A percentile compares a stretch with the other conserved stretches of the same genome.
phyloP scores from a whole-genome alignment of 1,140 invertebrate species.

The Diachasmimorpha longicaudata region DNA sequence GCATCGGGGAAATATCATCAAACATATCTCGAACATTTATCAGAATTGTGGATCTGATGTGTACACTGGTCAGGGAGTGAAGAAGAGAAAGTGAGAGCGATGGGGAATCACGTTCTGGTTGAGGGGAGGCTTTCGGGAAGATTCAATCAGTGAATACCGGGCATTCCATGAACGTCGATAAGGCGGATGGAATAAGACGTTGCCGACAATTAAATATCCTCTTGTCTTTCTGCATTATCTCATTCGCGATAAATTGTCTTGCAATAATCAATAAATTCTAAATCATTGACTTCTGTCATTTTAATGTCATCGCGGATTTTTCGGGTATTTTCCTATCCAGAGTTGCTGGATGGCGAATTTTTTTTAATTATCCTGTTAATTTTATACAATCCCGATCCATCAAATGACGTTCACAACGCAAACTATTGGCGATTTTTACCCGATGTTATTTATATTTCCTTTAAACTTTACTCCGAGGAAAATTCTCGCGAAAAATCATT shows the following conservation, averaged over 20 bases:
- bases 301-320: no score
- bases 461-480: no score
- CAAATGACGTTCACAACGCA: no score
- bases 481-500: no score
- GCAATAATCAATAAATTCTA: background rate
- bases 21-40: conserved; percentile 59
- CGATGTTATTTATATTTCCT: no score
- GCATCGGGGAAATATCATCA: conserved; percentile 55
- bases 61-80: conserved; percentile 10
- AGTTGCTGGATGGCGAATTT: no score
- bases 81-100: conserved; percentile 22
- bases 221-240: background rate
- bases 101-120: conserved; percentile 17
- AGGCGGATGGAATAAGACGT: conserved; percentile 53
- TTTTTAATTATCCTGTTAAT: no score
- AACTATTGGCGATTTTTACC: no score
- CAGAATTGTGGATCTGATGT: conserved; percentile 37
- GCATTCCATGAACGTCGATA: conserved; percentile 56
- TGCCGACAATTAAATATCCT: conserved; percentile 44
- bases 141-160: conserved; percentile 60
- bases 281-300: no score
- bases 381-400: no score
- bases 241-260: background rate
- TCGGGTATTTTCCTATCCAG: no score
- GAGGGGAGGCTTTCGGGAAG: conserved; percentile 11